These are phyloP conservation scores for Malthinus seriepunctatus DNA, from an alignment of 2,888 invertebrate genomes.

Conservation along the genomic window DNA sequence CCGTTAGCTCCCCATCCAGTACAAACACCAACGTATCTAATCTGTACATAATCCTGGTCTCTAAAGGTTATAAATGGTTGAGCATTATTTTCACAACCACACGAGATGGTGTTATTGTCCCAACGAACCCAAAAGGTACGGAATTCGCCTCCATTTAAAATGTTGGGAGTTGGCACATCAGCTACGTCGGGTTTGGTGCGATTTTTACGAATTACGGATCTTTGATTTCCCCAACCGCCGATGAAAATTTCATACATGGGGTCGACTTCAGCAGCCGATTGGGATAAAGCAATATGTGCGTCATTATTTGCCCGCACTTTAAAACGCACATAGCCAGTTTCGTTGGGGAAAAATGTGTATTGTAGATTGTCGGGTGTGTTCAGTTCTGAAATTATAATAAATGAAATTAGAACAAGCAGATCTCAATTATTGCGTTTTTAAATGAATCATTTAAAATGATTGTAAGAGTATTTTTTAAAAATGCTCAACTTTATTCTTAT, in stretches of 20 bases:
- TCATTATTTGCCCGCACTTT: slow-evolving; percentile 79
- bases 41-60: slow-evolving; percentile 71
- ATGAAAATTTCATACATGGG: slow-evolving; percentile 88
- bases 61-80: slow-evolving; percentile 76
- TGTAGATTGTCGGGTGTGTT: slow-evolving; percentile 78
- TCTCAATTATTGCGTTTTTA: background rate
- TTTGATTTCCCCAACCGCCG: slow-evolving; percentile 86
- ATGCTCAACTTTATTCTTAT: too few relatives aligned
- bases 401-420: background rate
- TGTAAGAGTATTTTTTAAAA: too few relatives aligned
- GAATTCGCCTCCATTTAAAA: slow-evolving; percentile 73
- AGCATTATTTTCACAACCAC: slow-evolving; percentile 60
- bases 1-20: slow-evolving; percentile 87
- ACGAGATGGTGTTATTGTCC: slow-evolving; percentile 61
- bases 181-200: slow-evolving; percentile 61
- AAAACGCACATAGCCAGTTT: slow-evolving; percentile 73
- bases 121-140: slow-evolving; percentile 86
- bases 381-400: slow-evolving; percentile 65
- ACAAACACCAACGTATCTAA: slow-evolving; percentile 78
- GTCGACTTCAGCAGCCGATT: slow-evolving; percentile 68
- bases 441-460: background rate
- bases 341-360: slow-evolving; percentile 78
- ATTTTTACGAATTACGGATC: slow-evolving; percentile 82
- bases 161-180: slow-evolving; percentile 69
- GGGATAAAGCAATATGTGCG: slow-evolving; percentile 81